A percentile compares a stretch with the other conserved stretches of the same genome.
phyloP scores from a whole-genome alignment of 1,140 invertebrate species.

The Drosophila miranda region DNA sequence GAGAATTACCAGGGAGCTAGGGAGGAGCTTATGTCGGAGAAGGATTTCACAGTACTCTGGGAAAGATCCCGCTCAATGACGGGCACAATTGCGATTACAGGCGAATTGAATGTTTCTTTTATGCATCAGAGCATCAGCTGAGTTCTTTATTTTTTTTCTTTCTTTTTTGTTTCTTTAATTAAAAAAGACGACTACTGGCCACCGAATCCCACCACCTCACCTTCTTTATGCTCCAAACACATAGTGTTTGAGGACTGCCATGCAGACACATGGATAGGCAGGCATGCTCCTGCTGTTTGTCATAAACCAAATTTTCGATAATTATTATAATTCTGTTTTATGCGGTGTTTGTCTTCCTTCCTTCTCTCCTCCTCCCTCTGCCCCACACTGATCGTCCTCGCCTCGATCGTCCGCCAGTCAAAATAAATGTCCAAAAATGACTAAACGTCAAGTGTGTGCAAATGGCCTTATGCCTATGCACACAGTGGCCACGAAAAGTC shows the following conservation, averaged over 20 bases:
- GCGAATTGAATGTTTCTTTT: not conserved
- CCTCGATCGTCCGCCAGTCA: too few species aligned
- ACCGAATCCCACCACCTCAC: too few species aligned
- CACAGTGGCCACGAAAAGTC: slow-evolving; percentile 7
- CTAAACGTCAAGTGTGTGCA: slow-evolving; percentile 34
- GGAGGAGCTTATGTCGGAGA: slow-evolving; percentile 14
- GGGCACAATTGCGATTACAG: slow-evolving; percentile 9
- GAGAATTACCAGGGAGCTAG: not conserved
- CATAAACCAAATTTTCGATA: slow-evolving; percentile 62
- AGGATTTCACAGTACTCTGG: slow-evolving; percentile 20
- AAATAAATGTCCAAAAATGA: slow-evolving; percentile 53
- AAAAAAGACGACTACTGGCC: too few species aligned
- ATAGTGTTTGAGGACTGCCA: too few species aligned
- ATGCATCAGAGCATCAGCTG: slow-evolving; percentile 1
- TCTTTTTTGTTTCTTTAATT: too few species aligned
- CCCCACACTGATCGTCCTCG: too few species aligned
- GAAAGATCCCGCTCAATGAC: slow-evolving; percentile 12
- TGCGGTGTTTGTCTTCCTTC: slow-evolving; percentile 24
- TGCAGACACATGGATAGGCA: not conserved
- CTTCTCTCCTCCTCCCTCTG: not conserved
- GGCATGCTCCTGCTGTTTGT: slow-evolving; percentile 34
- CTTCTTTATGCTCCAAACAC: too few species aligned
- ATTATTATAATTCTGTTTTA: slow-evolving; percentile 68
- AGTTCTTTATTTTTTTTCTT: too few species aligned
- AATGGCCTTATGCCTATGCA: slow-evolving; percentile 34